Evolutionary conservation across 2,113 vertebrate species (phyloP).

Genomic region (Chionomys nivalis): DNA sequence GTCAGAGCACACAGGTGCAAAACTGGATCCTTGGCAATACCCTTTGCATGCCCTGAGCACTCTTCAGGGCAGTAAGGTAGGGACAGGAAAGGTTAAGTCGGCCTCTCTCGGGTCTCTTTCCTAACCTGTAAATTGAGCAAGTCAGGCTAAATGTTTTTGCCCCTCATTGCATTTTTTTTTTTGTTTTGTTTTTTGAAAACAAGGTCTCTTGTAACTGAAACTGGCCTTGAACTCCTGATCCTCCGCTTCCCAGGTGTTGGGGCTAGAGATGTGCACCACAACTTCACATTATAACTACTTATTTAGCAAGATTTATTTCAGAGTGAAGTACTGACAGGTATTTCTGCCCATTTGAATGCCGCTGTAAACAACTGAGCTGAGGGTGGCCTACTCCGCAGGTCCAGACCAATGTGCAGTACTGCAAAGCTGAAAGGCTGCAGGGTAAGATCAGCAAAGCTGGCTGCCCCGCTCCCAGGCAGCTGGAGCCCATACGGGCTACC

Average conservation of each 20-base stretch:
- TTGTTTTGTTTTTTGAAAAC: neutral
- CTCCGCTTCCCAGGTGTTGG: neutral
- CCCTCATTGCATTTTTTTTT: neutral
- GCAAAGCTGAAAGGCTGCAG: neutral
- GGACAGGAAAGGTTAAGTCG: neutral
- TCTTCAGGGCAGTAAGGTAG: neutral
- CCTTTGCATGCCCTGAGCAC: neutral
- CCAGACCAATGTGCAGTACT: neutral
- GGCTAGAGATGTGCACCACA: neutral
- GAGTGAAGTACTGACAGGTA: neutral
- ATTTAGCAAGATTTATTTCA: neutral
- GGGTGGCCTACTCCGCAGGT: neutral
- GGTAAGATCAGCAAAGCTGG: neutral
- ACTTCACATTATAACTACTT: neutral
- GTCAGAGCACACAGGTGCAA: neutral
- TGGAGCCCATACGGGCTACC: neutral
- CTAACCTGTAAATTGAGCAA: constrained; percentile 30
- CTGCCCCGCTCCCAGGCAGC: neutral
- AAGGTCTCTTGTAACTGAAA: neutral
- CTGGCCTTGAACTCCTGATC: neutral
- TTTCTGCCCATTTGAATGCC: neutral
- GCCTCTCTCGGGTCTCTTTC: neutral
- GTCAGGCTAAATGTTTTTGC: neutral
- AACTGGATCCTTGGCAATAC: neutral
- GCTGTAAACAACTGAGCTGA: neutral